Percentiles rank a stretch among this genome's conserved stretches.
Conservation (phyloP, 2,797 vertebrate genomes). For the Lithobates sylvaticus region DNA sequence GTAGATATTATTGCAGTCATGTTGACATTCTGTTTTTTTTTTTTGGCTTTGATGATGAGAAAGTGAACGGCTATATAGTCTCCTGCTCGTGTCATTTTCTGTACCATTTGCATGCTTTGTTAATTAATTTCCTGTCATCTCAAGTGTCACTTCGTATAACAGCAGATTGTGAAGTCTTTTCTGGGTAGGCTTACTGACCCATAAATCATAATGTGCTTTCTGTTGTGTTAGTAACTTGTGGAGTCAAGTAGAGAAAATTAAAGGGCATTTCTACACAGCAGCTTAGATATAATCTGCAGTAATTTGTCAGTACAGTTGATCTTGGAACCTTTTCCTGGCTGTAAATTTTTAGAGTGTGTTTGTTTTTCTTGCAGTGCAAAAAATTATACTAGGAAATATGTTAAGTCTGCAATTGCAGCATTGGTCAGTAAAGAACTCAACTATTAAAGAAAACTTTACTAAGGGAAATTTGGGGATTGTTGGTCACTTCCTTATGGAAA, state of each 20-base stretch:
- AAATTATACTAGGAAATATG: neutral
- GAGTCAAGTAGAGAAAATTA: slow-evolving; percentile 8
- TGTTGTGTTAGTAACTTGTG: slow-evolving; percentile 1
- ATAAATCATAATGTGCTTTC: neutral
- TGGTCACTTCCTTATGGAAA: neutral
- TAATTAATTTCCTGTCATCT: slow-evolving; percentile 36
- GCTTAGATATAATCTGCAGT: neutral
- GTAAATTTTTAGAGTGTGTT: neutral
- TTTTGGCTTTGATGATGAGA: neutral
- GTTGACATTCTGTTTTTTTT: neutral
- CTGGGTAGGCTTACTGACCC: neutral
- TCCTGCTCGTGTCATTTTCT: slow-evolving; percentile 1
- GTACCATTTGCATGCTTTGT: neutral
- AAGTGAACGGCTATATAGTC: neutral
- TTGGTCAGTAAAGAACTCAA: neutral
- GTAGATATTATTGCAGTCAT: neutral
- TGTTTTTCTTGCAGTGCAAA: neutral
- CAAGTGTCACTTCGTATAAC: slow-evolving; percentile 1
- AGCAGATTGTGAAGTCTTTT: neutral
- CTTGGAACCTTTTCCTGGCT: neutral
- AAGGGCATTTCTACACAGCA: slow-evolving; percentile 4
- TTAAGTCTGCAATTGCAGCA: neutral
- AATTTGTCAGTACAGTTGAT: slow-evolving; percentile 14
- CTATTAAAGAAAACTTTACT: too few relatives aligned
- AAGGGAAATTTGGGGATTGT: too few relatives aligned